Conservation (phyloP, 2,888 invertebrate genomes). For the Meiosimyza platycephala region DNA sequence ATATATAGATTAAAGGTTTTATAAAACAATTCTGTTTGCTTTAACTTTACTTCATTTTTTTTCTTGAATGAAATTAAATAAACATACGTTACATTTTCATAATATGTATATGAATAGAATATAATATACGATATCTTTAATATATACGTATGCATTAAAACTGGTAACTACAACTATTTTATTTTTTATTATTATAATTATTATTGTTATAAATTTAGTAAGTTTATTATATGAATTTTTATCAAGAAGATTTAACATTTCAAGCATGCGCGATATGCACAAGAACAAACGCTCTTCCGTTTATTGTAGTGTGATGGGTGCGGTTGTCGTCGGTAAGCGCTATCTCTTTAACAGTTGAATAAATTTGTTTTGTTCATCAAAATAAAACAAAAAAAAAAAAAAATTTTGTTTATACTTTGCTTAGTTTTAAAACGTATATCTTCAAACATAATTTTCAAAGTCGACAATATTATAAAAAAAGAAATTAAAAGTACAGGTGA, state of each 20-base stretch:
- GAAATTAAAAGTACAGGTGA: too few relatives aligned
- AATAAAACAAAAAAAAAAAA: too few relatives aligned
- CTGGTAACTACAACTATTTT: slow-evolving; percentile 9
- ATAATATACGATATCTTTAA: slow-evolving; percentile 14
- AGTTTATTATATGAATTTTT: slow-evolving; percentile 34
- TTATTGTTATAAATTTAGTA: slow-evolving; percentile 29
- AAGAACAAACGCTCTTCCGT: not conserved
- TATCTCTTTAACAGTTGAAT: not conserved
- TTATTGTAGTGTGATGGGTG: not conserved
- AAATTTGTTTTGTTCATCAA: too few relatives aligned
- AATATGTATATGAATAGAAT: slow-evolving; percentile 11
- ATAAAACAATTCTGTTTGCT: not conserved
- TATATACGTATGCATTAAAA: slow-evolving; percentile 20
- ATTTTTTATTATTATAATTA: not conserved
- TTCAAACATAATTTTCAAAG: slow-evolving; percentile 23
- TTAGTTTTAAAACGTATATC: slow-evolving; percentile 39
- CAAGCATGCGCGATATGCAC: not conserved
- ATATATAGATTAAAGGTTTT: not conserved
- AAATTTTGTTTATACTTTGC: slow-evolving; percentile 26
- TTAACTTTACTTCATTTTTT: not conserved
- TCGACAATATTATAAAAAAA: not conserved
- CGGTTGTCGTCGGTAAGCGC: too few relatives aligned
- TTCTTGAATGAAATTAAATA: slow-evolving; percentile 23
- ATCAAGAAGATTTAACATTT: slow-evolving; percentile 31
- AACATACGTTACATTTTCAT: slow-evolving; percentile 25